These are phyloP conservation scores for Eilema depressum DNA, from an alignment of 2,888 invertebrate species.

Conservation along the genomic window DNA sequence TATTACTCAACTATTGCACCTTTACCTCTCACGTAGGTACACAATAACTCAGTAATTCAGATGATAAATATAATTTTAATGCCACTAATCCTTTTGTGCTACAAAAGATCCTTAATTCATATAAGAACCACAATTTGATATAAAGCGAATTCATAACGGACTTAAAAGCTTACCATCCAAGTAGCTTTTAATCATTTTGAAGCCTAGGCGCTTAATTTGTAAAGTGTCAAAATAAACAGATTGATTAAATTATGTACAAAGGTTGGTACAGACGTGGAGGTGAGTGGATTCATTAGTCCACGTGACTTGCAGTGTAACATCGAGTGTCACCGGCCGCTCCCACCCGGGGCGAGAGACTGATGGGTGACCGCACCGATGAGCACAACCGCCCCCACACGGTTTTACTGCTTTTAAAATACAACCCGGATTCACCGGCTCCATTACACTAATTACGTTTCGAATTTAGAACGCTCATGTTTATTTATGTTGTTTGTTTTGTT, in stretches of 20 bases:
- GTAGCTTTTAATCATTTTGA: constrained; percentile 54
- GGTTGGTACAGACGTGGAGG: constrained; percentile 59
- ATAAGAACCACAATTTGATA: constrained; percentile 5
- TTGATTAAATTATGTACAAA: constrained; percentile 75
- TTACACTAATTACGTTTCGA: constrained; percentile 77
- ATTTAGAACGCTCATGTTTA: constrained; percentile 64
- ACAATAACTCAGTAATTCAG: background rate
- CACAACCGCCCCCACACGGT: constrained; percentile 54
- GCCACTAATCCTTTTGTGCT: background rate
- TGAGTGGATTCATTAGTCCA: constrained; percentile 79
- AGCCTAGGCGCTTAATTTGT: constrained; percentile 63
- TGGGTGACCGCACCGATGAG: constrained; percentile 43
- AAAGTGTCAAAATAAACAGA: constrained; percentile 73
- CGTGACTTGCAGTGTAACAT: constrained; percentile 77
- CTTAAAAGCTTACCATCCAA: constrained; percentile 46
- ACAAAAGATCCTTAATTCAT: constrained; percentile 17
- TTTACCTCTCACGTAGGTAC: background rate
- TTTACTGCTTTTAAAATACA: constrained; percentile 65
- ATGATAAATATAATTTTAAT: constrained; percentile 20
- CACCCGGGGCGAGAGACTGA: constrained; percentile 27
- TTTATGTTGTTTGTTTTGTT: constrained; percentile 57
- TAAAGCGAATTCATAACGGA: constrained; percentile 29
- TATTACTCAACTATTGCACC: background rate
- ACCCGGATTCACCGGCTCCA: constrained; percentile 67
- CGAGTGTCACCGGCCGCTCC: constrained; percentile 69